Base-by-base conservation (phyloP, 2,797 vertebrate genomes). In the Ceryle rudis region DNA sequence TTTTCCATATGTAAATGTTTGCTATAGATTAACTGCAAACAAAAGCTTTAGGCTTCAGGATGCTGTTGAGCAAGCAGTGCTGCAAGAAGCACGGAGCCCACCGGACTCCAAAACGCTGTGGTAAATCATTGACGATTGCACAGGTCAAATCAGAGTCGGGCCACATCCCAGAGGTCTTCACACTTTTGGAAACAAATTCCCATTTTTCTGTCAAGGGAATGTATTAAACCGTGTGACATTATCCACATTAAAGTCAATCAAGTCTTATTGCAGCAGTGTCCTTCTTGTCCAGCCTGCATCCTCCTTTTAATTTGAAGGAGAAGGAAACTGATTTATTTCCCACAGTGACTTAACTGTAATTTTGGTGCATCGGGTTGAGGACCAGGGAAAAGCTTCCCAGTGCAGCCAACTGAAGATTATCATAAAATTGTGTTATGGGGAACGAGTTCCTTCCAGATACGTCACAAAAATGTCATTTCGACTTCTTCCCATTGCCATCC, bases 71-170 rank as follows among this genome's bases (percentile, higher is more conserved):
- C 20, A 25, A n/a, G n/a, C 51, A 29, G 31, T 39, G n/a, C 51
- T 41, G 60, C 86, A 47, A 60, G 60, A 35, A 60, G 60, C 49
- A 8, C 0, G 1, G 72, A 88, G 78, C 60, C 55, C 78, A 42
- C 21, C 8, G 0, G 70, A 11, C 55, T 74, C 81, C 2, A 3
- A 60, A 87, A 60, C 0, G 3, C 60, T 22, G 52, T 2, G 1
- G 97, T 98, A 97, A 98, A 98, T 97, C 88, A 98, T 95, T 98
- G 96, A 98, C 96, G 28, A 73, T 11, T 16, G 52, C 82, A 16
- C 80, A 73, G 70, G 77, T 71, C 60, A 13, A 57, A 92, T 90
- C 70, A 77, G 86, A 42, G 77, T 79, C 80, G 86, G 86, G 52
- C 74, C 81, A 6, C 54, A 49, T 91, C 95, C 95, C 44, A 11